phyloP scores from a whole-genome alignment of 2,888 invertebrate species.

The Archips crataeganus region DNA sequence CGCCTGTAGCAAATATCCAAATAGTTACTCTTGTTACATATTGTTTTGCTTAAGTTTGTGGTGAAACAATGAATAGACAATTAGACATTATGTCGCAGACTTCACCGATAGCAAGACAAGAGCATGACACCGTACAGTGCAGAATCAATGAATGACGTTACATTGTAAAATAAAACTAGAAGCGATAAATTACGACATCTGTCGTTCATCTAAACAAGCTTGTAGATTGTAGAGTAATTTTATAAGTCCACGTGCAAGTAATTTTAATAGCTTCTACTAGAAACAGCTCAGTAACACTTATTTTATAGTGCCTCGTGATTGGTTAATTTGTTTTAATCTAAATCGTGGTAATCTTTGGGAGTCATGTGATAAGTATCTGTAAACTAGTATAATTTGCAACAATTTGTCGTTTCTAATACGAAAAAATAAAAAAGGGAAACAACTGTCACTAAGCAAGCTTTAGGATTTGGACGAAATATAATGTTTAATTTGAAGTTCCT shows the following conservation, averaged over 20 bases:
- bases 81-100: neutral
- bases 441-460: no score
- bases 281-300: neutral
- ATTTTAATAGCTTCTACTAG: neutral
- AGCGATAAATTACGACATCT: neutral
- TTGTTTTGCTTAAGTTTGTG: neutral
- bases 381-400: no score
- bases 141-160: neutral
- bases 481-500: no score
- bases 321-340: no score
- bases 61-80: neutral
- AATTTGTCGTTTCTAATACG: no score
- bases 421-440: no score
- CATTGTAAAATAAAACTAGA: neutral
- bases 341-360: no score
- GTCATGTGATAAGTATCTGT: no score
- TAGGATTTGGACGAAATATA: no score
- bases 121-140: no score
- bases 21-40: neutral
- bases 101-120: neutral
- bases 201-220: neutral
- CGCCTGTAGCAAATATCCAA: neutral
- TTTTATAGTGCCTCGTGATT: neutral
- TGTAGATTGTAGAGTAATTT: neutral
- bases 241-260: neutral